Conservation (phyloP, 2,888 invertebrate genomes). For the Limnephilus auricula region DNA sequence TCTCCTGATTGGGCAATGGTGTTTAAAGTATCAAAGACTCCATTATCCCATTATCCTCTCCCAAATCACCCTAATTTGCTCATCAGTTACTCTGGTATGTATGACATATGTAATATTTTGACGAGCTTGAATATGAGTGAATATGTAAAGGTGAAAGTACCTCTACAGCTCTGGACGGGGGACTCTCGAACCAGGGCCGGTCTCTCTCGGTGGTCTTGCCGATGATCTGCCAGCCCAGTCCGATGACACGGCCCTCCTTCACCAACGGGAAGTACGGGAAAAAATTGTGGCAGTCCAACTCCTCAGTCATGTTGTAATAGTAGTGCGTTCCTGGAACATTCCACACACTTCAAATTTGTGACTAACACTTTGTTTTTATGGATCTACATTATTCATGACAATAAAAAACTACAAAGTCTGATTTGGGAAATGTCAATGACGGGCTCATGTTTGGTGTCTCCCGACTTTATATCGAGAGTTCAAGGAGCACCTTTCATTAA, state of each 20-base stretch:
- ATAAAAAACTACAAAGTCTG: background rate
- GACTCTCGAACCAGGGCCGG: slow-evolving; percentile 71
- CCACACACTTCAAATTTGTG: background rate
- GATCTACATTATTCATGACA: background rate
- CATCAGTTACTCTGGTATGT: too few species aligned
- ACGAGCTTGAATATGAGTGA: too few species aligned
- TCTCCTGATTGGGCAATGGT: too few species aligned
- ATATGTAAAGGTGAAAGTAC: slow-evolving; percentile 27
- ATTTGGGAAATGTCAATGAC: background rate
- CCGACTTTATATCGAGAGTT: background rate
- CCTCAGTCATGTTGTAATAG: slow-evolving; percentile 71
- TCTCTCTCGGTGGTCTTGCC: slow-evolving; percentile 68
- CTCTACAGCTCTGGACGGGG: slow-evolving; percentile 68
- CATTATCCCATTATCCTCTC: too few species aligned
- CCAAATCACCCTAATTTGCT: too few species aligned
- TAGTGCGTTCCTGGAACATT: slow-evolving; percentile 71
- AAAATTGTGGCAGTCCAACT: slow-evolving; percentile 70
- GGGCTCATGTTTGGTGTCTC: background rate
- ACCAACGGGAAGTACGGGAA: slow-evolving; percentile 72
- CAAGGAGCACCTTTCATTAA: background rate
- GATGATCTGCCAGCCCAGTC: slow-evolving; percentile 71
- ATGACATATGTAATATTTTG: too few species aligned
- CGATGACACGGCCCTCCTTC: slow-evolving; percentile 70
- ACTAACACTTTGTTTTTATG: too few species aligned
- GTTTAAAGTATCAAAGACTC: too few species aligned